Evolutionary conservation across 2,888 invertebrate species (phyloP).

Genomic region (Blastobasis lacticolella): DNA sequence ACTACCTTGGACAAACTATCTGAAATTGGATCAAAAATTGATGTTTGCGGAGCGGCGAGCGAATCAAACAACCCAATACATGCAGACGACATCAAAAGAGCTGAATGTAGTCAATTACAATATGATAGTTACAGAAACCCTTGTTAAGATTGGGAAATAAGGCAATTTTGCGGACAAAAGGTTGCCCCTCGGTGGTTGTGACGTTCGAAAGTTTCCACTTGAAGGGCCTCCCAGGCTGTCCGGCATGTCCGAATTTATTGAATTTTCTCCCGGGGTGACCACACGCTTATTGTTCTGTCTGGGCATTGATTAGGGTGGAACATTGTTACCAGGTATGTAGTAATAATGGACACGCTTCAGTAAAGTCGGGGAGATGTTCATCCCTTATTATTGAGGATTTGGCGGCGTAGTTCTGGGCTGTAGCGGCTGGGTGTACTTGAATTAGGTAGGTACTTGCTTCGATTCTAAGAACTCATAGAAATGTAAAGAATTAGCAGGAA

Average conservation of each 20-base stretch:
- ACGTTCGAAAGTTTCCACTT: conserved; percentile 64
- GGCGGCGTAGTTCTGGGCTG: background rate
- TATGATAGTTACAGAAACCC: conserved; percentile 61
- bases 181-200: conserved; percentile 47
- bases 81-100: conserved; percentile 53
- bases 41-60: conserved; percentile 26
- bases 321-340: conserved; percentile 37
- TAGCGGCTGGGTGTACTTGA: too few species aligned
- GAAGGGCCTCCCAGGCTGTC: conserved; percentile 40
- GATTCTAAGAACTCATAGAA: too few species aligned
- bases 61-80: conserved; percentile 37
- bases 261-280: conserved; percentile 63
- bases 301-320: conserved; percentile 51
- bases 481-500: too few species aligned
- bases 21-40: conserved; percentile 12
- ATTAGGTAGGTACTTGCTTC: too few species aligned
- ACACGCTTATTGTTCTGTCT: conserved; percentile 58
- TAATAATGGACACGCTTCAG: conserved; percentile 30
- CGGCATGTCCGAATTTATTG: conserved; percentile 59
- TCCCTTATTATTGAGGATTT: conserved; percentile 1
- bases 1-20: conserved; percentile 7
- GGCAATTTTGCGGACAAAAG: conserved; percentile 70
- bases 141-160: conserved; percentile 65
- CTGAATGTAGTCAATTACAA: conserved; percentile 53
- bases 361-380: conserved; percentile 16